These are phyloP conservation scores for Psittacula cyanocephala DNA, from an alignment of 2,113 vertebrate genomes.

Conservation along the genomic window DNA sequence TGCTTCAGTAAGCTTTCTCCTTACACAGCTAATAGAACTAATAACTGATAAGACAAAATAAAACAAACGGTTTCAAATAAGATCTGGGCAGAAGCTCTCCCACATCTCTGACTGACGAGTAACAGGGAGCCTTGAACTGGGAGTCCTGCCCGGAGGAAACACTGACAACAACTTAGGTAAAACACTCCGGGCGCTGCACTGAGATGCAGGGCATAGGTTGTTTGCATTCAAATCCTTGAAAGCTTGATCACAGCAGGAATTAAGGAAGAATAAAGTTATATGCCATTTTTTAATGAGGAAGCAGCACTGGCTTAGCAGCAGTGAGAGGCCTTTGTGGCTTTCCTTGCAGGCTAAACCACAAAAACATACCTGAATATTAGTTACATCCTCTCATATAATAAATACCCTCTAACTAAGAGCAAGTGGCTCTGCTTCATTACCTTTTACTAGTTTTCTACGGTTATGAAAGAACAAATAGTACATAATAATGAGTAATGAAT, in stretches of 20 bases:
- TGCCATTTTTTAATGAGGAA: background rate
- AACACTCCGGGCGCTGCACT: background rate
- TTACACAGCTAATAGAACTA: background rate
- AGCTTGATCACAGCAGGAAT: background rate
- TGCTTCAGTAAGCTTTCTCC: background rate
- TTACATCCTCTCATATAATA: background rate
- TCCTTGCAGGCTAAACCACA: background rate
- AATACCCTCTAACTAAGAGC: background rate
- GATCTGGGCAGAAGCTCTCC: background rate
- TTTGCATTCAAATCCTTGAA: background rate
- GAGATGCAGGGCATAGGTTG: fast-evolving
- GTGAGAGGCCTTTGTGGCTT: background rate
- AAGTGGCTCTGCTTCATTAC: slow-evolving; percentile 32
- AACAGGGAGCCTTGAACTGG: background rate
- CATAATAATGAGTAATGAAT: slow-evolving; percentile 31
- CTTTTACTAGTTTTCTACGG: slow-evolving; percentile 11
- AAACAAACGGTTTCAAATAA: background rate
- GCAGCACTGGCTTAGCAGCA: background rate
- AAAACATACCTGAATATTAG: slow-evolving; percentile 9
- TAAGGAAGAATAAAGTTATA: background rate
- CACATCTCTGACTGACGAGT: background rate
- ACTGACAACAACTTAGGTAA: background rate
- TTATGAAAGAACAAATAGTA: slow-evolving; percentile 25
- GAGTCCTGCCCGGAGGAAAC: background rate
- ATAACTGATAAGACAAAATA: background rate